Percentiles rank a stretch among this genome's conserved stretches.
Evolutionary conservation across 2,113 vertebrate species (phyloP).

Genomic region (Ranitomeya imitator): DNA sequence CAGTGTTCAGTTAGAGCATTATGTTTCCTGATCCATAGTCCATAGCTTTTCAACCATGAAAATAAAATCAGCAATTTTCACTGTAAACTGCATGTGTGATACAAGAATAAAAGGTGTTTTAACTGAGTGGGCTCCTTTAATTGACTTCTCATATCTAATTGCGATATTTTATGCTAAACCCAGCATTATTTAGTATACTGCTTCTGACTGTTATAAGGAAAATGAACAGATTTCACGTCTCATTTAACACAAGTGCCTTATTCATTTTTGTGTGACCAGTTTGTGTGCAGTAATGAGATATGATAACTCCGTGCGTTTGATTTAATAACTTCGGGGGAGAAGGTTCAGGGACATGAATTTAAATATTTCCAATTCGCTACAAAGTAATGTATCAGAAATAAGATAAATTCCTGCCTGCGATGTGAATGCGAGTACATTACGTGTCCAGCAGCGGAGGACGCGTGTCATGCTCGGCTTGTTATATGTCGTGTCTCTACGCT

Average conservation of each 20-base stretch:
- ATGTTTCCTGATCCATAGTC: not conserved
- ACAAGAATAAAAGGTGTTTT: not conserved
- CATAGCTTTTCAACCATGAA: not conserved
- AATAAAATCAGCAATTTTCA: not conserved
- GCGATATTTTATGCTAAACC: not conserved
- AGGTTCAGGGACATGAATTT: not conserved
- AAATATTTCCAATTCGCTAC: conserved; percentile 22
- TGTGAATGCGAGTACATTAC: conserved; percentile 10
- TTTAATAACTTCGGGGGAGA: conserved; percentile 23
- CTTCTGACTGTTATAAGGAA: not conserved
- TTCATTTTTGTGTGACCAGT: not conserved
- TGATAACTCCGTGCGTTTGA: conserved; percentile 9
- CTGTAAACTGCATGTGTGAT: not conserved
- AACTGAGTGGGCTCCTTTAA: not conserved
- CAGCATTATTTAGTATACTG: not conserved
- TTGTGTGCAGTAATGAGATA: not conserved
- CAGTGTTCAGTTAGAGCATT: not conserved
- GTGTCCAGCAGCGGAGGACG: conserved; percentile 8
- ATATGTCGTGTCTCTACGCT: conserved; percentile 24
- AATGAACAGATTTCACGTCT: conserved; percentile 3
- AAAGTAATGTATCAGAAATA: not conserved
- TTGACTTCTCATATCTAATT: not conserved
- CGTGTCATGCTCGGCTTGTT: conserved; percentile 32
- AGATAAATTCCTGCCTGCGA: not conserved
- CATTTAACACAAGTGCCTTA: not conserved